Percentiles rank a stretch among this genome's conserved stretches.
phyloP scores from a whole-genome alignment of 2,797 vertebrate species.

The Hoplostethus mediterraneus region DNA sequence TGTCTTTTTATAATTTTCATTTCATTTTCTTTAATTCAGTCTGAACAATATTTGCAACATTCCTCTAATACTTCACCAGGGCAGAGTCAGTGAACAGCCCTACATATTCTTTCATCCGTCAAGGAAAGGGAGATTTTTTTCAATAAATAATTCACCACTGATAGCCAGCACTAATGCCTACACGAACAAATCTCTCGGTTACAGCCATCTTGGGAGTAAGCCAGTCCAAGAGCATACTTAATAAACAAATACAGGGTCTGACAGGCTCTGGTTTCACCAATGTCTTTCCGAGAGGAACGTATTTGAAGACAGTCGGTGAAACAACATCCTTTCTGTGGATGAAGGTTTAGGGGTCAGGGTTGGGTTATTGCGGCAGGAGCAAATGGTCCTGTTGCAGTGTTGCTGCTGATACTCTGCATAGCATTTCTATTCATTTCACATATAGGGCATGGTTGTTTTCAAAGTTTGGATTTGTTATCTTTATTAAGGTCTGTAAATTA shows the following conservation, averaged over 20 bases:
- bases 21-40: not conserved
- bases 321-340: conserved; percentile 74
- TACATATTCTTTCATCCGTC: conserved; percentile 70
- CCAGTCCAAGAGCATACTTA: conserved; percentile 79
- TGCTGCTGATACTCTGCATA: conserved; percentile 39
- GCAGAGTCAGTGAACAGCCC: conserved; percentile 55
- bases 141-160: conserved; percentile 85
- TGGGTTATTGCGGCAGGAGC: conserved; percentile 64
- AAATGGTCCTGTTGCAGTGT: conserved; percentile 40
- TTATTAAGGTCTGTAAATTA: no score
- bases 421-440: conserved; percentile 68
- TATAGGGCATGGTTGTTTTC: conserved; percentile 40
- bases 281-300: conserved; percentile 73
- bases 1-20: conserved; percentile 4
- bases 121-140: conserved; percentile 72
- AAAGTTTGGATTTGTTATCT: conserved; percentile 7
- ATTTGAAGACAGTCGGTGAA: conserved; percentile 73
- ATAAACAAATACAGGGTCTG: conserved; percentile 82
- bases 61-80: conserved; percentile 21
- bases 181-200: conserved; percentile 82
- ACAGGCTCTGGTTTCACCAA: conserved; percentile 79
- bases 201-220: conserved; percentile 81
- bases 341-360: conserved; percentile 72
- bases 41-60: conserved; percentile 43
- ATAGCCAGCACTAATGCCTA: conserved; percentile 82